Base-by-base conservation (phyloP, 2,888 invertebrate genomes). In the Eucriotettix oculatus region DNA sequence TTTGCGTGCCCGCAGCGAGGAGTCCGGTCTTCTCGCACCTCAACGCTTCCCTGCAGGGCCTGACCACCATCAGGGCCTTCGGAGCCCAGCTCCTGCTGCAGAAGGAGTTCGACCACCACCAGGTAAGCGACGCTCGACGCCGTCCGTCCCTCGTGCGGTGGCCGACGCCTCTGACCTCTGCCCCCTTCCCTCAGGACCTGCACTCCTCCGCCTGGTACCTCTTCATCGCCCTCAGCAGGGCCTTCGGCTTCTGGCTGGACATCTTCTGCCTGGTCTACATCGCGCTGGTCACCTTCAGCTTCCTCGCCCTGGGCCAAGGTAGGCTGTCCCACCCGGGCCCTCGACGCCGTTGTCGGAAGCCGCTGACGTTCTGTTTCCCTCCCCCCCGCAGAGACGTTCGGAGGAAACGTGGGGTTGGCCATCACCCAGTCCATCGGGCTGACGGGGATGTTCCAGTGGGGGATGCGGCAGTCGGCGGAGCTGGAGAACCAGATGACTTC, bases 21-120 rank as follows among this genome's bases (percentile, higher is more conserved):
- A 89, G 90, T 68, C 92, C 92, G 1, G 86, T 92, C 0, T 91
- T 89, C 70, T 82, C 87, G 1, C 90, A 91, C 71, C 74, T 92
- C 48, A 87, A 84, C 68, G 85, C 89, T 10, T 85, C 87, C 0
- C 76, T 93, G 5, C 81, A 86, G 66, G 92, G 92, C 0, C 72
- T 92, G 29, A 82, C 86, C 1, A 90, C 90, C 0, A 87, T 93
- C 55, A 75, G 93, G 60, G 87, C 90, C 0, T 88, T 84, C 67
- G 78, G 80, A 1, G 85, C 85, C 0, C 82, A 90, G 71, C 68
- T 76, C 1, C 79, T 83, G 10, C 77, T 91, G 57, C 74, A 76
- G 1, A 71, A 73, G 14, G 80, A 83, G 67, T 85, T 85, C 70
- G 71, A 71, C 60, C 59, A 62, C 10, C 66, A 67, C 59, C 75